Evolutionary conservation across 2,888 invertebrate species (phyloP).

Genomic region (Pardosa pseudoannulata): DNA sequence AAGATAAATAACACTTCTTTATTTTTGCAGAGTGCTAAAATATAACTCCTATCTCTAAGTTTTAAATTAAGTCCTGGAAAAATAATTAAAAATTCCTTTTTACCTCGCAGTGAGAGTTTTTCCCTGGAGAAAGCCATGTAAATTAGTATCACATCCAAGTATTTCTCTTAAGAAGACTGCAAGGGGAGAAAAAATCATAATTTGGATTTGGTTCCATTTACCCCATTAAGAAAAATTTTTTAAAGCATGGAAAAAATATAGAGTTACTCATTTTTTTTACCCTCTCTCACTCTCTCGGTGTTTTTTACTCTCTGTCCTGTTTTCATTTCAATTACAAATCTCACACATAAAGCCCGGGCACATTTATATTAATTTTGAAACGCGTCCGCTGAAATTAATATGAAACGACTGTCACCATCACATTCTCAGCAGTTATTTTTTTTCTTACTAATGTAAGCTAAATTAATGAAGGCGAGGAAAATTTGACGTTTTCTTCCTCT

Average conservation of each 20-base stretch:
- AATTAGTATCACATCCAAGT: background rate
- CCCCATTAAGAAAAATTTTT: slow-evolving; percentile 8
- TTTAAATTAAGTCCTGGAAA: slow-evolving; percentile 6
- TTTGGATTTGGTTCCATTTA: slow-evolving; percentile 5
- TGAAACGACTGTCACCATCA: slow-evolving; percentile 48
- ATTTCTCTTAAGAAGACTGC: background rate
- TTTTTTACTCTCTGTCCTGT: slow-evolving; percentile 13
- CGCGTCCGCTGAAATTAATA: slow-evolving; percentile 48
- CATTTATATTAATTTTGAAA: slow-evolving; percentile 55
- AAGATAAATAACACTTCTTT: background rate
- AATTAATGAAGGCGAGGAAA: slow-evolving; percentile 59
- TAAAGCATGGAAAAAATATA: background rate
- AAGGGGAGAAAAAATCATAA: slow-evolving; percentile 3
- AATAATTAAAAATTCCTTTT: slow-evolving; percentile 7
- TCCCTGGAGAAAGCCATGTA: background rate
- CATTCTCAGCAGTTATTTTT: background rate
- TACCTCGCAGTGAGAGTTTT: background rate
- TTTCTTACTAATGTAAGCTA: slow-evolving; percentile 51
- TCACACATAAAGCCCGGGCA: slow-evolving; percentile 1
- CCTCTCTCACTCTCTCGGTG: background rate
- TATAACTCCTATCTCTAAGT: background rate
- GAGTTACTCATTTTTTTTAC: background rate
- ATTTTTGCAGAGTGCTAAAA: background rate
- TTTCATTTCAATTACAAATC: slow-evolving; percentile 60
- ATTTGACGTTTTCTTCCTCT: background rate